Evolutionary conservation across 2,797 vertebrate genomes (phyloP).

Genomic region (Tenualosa thibaudeaui): DNA sequence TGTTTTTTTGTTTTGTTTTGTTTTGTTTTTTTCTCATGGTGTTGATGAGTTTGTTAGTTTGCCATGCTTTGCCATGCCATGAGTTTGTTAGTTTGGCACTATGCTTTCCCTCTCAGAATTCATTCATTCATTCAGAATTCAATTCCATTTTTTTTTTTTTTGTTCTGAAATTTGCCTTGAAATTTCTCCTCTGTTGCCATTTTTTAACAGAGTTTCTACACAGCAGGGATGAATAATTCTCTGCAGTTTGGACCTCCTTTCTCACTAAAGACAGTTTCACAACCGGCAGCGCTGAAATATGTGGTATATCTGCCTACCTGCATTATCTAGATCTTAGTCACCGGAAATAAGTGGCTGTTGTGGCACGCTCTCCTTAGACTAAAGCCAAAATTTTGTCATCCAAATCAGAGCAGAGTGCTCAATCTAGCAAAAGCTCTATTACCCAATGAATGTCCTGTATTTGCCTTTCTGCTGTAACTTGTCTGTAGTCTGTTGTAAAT

Average conservation of each 20-base stretch:
- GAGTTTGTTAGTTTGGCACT: neutral
- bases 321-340: neutral
- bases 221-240: neutral
- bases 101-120: neutral
- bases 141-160: neutral
- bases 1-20: neutral
- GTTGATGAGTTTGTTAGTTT: too few relatives aligned
- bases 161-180: neutral
- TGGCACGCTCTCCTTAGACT: neutral
- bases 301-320: neutral
- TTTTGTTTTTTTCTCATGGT: too few relatives aligned
- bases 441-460: neutral
- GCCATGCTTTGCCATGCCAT: too few relatives aligned
- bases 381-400: neutral
- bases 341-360: neutral
- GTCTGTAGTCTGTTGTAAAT: neutral
- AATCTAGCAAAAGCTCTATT: neutral
- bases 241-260: neutral
- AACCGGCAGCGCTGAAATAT: neutral
- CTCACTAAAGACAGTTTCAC: neutral
- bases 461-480: neutral
- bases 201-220: neutral
- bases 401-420: neutral
- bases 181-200: neutral
- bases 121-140: too few relatives aligned